Conservation (phyloP, 2,888 invertebrate species). For the Ditula angustiorana region DNA sequence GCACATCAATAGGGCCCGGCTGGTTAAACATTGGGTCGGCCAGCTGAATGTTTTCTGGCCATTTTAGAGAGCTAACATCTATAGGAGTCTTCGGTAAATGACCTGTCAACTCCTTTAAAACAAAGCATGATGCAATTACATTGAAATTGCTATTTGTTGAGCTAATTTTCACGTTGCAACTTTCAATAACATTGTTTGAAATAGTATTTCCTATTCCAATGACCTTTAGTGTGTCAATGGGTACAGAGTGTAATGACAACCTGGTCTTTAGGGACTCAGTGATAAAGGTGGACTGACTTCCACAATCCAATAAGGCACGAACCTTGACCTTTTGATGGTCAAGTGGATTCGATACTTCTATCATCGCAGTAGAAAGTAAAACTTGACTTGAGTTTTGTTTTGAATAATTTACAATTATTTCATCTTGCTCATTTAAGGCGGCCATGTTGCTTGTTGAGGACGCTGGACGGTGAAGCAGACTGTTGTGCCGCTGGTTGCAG, state of each 20-base stretch:
- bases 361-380: constrained; percentile 1
- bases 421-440: constrained; percentile 8
- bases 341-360: constrained; percentile 5
- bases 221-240: constrained; percentile 18
- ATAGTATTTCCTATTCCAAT: constrained; percentile 40
- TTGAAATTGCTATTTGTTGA: constrained; percentile 38
- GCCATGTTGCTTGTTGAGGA: background rate
- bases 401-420: background rate
- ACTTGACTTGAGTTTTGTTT: constrained; percentile 5
- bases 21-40: constrained; percentile 42
- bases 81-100: constrained; percentile 35
- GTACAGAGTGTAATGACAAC: constrained; percentile 4
- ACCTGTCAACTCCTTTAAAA: constrained; percentile 41
- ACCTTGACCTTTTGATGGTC: constrained; percentile 18
- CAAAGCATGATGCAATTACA: constrained; percentile 39
- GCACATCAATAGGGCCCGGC: constrained; percentile 38
- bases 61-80: constrained; percentile 22
- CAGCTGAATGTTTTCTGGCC: constrained; percentile 35
- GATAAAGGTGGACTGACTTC: constrained; percentile 39
- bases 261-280: constrained; percentile 24
- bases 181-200: constrained; percentile 17
- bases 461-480: constrained; percentile 32
- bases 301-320: constrained; percentile 36
- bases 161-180: constrained; percentile 25
- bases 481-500: constrained; percentile 41